These are phyloP conservation scores for Parnassius apollo DNA, from an alignment of 2,888 invertebrate species.

Conservation along the genomic window DNA sequence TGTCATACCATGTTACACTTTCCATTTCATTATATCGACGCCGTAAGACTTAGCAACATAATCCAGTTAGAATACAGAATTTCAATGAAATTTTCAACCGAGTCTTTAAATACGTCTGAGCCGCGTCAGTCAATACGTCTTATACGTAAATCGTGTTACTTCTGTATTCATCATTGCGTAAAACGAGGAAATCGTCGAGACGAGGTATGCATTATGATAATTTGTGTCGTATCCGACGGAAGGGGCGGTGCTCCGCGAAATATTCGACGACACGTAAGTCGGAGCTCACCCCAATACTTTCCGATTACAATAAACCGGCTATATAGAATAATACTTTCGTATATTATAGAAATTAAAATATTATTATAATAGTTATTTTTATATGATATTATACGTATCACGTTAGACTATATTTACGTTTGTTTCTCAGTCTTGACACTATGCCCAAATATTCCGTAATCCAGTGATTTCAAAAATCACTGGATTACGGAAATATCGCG, in stretches of 20 bases:
- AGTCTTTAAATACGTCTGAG: constrained; percentile 23
- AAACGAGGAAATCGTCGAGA: constrained; percentile 38
- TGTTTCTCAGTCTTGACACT: no score
- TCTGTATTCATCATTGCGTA: constrained; percentile 40
- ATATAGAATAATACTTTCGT: neutral
- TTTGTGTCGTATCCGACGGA: constrained; percentile 37
- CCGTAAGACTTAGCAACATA: constrained; percentile 10
- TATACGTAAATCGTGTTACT: constrained; percentile 39
- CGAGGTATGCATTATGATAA: constrained; percentile 52
- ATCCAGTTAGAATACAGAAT: constrained; percentile 18
- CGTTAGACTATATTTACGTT: no score
- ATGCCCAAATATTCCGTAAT: no score
- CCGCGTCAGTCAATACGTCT: constrained; percentile 36
- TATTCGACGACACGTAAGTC: constrained; percentile 36
- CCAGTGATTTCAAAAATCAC: no score
- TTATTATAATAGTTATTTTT: no score
- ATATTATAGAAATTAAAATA: neutral
- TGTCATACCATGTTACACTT: no score
- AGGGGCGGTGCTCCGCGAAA: constrained; percentile 35
- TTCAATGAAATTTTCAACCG: constrained; percentile 19
- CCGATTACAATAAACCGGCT: constrained; percentile 32
- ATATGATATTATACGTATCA: no score
- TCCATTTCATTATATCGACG: neutral
- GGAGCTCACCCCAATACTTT: constrained; percentile 32
- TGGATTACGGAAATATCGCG: no score